These are phyloP conservation scores for Agelastica alni DNA, from an alignment of 2,888 invertebrate species.

Conservation along the genomic window DNA sequence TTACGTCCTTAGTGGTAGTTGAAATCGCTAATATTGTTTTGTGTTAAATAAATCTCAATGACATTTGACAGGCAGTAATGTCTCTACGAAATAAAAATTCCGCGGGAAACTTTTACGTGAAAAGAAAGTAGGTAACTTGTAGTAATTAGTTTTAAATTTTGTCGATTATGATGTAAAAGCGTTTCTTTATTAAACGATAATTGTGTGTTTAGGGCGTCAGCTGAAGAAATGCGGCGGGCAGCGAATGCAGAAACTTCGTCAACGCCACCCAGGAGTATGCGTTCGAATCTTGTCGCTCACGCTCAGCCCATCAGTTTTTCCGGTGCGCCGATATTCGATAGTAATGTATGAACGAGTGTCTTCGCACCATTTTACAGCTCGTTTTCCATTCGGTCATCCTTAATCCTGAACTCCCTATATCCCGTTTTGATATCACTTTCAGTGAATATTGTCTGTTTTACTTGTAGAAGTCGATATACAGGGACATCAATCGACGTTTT, in stretches of 20 bases:
- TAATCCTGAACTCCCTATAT: slow-evolving; percentile 3
- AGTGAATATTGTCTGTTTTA: neutral
- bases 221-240: slow-evolving; percentile 78
- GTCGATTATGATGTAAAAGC: too few relatives aligned
- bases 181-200: too few relatives aligned
- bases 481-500: too few relatives aligned
- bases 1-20: too few relatives aligned
- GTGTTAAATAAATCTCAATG: too few relatives aligned
- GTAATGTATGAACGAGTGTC: slow-evolving; percentile 65
- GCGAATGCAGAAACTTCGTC: slow-evolving; percentile 58
- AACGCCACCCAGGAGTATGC: slow-evolving; percentile 63
- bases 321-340: slow-evolving; percentile 67
- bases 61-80: too few relatives aligned
- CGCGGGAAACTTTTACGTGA: too few relatives aligned
- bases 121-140: too few relatives aligned
- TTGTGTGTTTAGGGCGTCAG: slow-evolving; percentile 72
- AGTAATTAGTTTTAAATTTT: too few relatives aligned
- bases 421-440: slow-evolving; percentile 7
- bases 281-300: slow-evolving; percentile 78
- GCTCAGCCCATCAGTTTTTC: slow-evolving; percentile 80
- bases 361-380: slow-evolving; percentile 4
- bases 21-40: too few relatives aligned
- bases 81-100: too few relatives aligned
- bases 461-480: slow-evolving; percentile 4
- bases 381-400: slow-evolving; percentile 6